Percentiles rank a stretch among this genome's conserved stretches.
Conservation (phyloP, 2,888 invertebrate genomes). For the Seira musarum region DNA sequence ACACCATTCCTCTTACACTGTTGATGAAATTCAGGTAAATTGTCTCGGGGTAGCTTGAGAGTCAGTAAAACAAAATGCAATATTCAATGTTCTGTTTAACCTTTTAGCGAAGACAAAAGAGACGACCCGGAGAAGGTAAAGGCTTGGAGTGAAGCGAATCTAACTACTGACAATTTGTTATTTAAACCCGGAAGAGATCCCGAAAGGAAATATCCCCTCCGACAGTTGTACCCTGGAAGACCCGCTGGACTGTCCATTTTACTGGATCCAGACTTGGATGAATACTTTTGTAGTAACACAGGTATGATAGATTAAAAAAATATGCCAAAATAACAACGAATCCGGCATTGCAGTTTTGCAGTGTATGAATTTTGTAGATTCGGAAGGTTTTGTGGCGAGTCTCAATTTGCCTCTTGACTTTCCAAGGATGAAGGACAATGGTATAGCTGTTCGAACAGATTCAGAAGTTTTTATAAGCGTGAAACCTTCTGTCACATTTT, state of each 20-base stretch:
- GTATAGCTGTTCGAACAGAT: not conserved
- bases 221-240: conserved; percentile 65
- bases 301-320: conserved; percentile 35
- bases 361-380: conserved; percentile 18
- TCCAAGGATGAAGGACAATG: conserved; percentile 29
- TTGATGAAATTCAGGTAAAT: conserved; percentile 37
- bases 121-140: conserved; percentile 36
- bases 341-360: no score
- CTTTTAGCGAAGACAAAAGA: conserved; percentile 46
- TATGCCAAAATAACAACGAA: no score
- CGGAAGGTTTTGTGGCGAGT: conserved; percentile 25
- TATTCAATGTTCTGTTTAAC: not conserved
- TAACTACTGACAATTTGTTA: conserved; percentile 43
- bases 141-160: conserved; percentile 27
- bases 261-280: conserved; percentile 64
- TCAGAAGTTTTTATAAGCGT: conserved; percentile 43
- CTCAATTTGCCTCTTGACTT: conserved; percentile 33
- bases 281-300: conserved; percentile 67
- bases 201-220: conserved; percentile 44
- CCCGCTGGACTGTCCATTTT: conserved; percentile 65
- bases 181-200: conserved; percentile 13
- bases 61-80: not conserved
- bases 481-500: conserved; percentile 54
- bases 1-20: conserved; percentile 79
- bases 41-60: not conserved